Base-by-base conservation (phyloP, 2,888 invertebrate genomes). In the Clunio marinus region DNA sequence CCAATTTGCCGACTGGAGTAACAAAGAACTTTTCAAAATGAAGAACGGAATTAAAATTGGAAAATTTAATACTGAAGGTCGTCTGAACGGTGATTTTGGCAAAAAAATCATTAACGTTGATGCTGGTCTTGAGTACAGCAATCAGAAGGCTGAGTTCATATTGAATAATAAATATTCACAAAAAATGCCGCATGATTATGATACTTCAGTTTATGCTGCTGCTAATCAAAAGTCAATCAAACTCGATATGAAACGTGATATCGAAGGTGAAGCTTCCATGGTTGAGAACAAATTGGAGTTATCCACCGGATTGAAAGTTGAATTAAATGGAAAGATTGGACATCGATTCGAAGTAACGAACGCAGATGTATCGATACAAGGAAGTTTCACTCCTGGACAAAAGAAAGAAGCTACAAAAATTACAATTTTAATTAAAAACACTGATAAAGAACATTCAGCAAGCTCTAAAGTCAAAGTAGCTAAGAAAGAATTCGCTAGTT, bases 151-250 rank as follows among this genome's bases (percentile, higher is more conserved):
- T 17, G 41, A 68, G 25, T 41, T 68, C 2, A 22, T 25, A 17
- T 20, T 68, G 32, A 45, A 58, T 13, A 68, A 58, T 25, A 68
- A 68, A 41, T 68, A 58, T 10, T 41, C 58, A 15, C 57, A 58
- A 24, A 57, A 58, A 10, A 27, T n/a, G 4, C 57, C 17, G 17
- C 27, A 58, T 58, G 68, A 68, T n/a, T 68, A 58, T 58, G 62
- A 68, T 1, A 58, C 58, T 70, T 78, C 1, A 79, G 80, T 88
- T 1, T 84, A 85, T 71, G 80, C 82, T 0, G 81, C 81, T 62
- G 75, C 80, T 0, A 78, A 78, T 45, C 73, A 75, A 25, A 73
- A 78, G 27, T 74, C 72, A 13, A 63, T 78, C 2, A 75, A 77
- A 24, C 3, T 78, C 1, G 70, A 72, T 1, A 72, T 76, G 0